Evolutionary conservation across 1,140 invertebrate genomes (phyloP).

Genomic region (Varroa destructor): DNA sequence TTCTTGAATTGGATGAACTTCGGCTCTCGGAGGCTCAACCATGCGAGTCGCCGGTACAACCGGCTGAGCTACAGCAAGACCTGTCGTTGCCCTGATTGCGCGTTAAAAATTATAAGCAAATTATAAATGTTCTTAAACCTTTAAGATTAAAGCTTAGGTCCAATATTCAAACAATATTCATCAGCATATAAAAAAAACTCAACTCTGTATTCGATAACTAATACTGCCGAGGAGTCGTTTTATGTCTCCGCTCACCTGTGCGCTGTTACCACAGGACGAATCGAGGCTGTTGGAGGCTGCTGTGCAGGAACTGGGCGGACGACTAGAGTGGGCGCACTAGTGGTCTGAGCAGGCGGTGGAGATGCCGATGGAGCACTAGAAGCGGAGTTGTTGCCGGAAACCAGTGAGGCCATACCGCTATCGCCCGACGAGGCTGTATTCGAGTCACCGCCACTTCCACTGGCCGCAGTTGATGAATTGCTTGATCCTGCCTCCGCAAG

Average conservation of each 20-base stretch:
- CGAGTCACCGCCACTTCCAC: background rate
- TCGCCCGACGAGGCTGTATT: background rate
- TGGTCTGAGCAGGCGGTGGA: background rate
- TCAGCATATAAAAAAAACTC: too few relatives aligned
- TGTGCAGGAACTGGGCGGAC: background rate
- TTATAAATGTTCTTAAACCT: too few relatives aligned
- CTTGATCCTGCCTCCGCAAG: background rate
- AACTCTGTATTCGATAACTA: too few relatives aligned
- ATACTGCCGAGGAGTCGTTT: too few relatives aligned
- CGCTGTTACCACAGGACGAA: background rate
- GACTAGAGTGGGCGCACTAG: background rate
- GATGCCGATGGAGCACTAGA: background rate
- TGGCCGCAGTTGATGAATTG: background rate
- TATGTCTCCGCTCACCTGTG: background rate
- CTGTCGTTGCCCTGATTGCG: too few relatives aligned
- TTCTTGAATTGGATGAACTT: conserved; percentile 19
- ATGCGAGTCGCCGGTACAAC: too few relatives aligned
- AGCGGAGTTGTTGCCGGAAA: background rate
- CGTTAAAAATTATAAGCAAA: too few relatives aligned
- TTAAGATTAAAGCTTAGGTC: too few relatives aligned
- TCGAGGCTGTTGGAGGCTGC: conserved; percentile 25
- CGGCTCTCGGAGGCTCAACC: background rate
- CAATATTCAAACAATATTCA: too few relatives aligned
- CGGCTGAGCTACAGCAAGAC: too few relatives aligned
- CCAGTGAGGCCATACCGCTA: background rate